Evolutionary conservation across 2,888 invertebrate species (phyloP), one percentile per base, ranked within the genome.

Genomic region (Coremacera marginata): DNA sequence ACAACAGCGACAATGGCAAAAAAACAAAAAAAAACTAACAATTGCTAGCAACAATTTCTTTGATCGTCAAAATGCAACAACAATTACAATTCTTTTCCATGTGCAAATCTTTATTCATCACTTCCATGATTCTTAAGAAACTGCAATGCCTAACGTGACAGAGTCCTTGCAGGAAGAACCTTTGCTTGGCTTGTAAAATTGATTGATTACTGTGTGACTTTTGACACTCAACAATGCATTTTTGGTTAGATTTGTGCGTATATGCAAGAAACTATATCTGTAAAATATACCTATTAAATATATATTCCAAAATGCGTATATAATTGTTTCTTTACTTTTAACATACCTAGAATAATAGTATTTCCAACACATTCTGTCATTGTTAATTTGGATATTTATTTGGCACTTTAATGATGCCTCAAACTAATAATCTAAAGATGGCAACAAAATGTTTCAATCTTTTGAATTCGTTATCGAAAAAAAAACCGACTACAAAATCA

Each of bases 191-290:
- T 82, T 84, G 84, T 84, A 84, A 84, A 83, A 81, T 86, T 87
- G 87, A 87, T 88, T 86, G 87, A 87, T 87, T 86, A 84, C 87
- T 85, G 80, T 87, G 87, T 82, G 87, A 87, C 84, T 86, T 88
- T 82, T 87, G 88, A 84, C 88, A 86, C 87, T 76, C 70, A 80
- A 80, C 81, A 83, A 63, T 27, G 49, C 19, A 60, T 9, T 27
- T 19, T 49, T 34, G 55, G 16, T 70, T 52, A 25, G 63, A 11
- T n/a, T 44, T 44, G 2, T 7, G 11, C 11, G 1, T 27, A 14
- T 60, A 27, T 14, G 16, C 3, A 5, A 11, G 16, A 19, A 19
- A 19, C 27, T 14, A 19, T 60, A 14, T 27, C 3, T 27, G 9
- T 9, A 49, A 25, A 68, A 68, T 25, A 0, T 9, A 25, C 27